Evolutionary conservation across 2,888 invertebrate species (phyloP).

Genomic region (Drosophila mercatorum): DNA sequence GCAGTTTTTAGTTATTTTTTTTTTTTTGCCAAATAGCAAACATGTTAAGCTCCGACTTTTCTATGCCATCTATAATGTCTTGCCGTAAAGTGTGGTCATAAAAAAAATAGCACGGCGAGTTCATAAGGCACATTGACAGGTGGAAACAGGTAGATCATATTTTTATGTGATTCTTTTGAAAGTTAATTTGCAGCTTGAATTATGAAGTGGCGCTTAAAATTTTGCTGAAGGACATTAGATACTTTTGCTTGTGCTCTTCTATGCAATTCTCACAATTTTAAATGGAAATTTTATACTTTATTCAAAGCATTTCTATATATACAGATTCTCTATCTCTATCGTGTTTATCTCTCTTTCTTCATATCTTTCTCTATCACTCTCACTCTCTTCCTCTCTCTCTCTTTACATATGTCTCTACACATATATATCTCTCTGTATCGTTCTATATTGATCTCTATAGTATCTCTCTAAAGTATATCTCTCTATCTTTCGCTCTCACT

Average conservation of each 20-base stretch:
- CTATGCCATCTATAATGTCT: slow-evolving; percentile 23
- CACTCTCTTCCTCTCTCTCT: no score
- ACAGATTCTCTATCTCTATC: neutral
- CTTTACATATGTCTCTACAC: neutral
- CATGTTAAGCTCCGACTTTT: slow-evolving; percentile 27
- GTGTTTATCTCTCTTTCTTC: neutral
- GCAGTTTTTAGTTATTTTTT: slow-evolving; percentile 4
- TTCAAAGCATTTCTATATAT: neutral
- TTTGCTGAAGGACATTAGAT: neutral
- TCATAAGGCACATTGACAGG: neutral
- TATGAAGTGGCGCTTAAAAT: neutral
- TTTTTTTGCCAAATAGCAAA: neutral
- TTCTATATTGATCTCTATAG: no score
- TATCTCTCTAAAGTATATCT: neutral
- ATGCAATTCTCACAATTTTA: neutral
- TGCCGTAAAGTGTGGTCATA: neutral
- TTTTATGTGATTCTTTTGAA: neutral
- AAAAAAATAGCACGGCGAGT: neutral
- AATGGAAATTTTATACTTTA: neutral
- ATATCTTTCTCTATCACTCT: neutral
- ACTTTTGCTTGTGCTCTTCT: neutral
- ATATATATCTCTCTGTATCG: neutral
- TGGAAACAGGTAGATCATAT: neutral
- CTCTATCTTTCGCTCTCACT: neutral
- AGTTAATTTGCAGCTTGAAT: neutral